Conservation (phyloP, 2,797 vertebrate genomes). For the Cyclura pinguis region DNA sequence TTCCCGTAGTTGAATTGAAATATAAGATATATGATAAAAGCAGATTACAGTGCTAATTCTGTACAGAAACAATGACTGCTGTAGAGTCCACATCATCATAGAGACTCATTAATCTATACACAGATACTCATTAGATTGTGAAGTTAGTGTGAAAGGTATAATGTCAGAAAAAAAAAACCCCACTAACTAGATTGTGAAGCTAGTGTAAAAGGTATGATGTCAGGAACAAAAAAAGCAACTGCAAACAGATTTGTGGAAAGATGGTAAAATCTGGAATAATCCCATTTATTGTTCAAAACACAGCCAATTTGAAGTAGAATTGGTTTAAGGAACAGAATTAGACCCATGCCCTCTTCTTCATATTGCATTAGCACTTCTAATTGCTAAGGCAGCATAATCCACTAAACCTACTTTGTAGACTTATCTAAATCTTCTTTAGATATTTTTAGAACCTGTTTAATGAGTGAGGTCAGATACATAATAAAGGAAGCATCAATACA, state of each 20-base stretch:
- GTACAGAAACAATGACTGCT: neutral
- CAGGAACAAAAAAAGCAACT: no score
- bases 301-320: neutral
- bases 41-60: neutral
- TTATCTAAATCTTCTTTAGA: constrained; percentile 13
- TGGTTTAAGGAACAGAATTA: neutral
- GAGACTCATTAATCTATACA: neutral
- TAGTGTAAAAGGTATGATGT: neutral
- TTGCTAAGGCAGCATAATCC: constrained; percentile 29
- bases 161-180: neutral
- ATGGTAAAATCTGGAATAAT: neutral
- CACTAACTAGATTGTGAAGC: constrained; percentile 4
- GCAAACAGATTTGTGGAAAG: neutral
- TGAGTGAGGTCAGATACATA: constrained; percentile 7
- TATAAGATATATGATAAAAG: neutral
- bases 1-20: neutral
- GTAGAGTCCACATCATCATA: neutral
- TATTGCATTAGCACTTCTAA: constrained; percentile 21
- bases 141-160: neutral
- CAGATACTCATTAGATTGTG: constrained; percentile 9
- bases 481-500: constrained; percentile 5
- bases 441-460: constrained; percentile 35
- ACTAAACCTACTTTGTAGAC: constrained; percentile 29
- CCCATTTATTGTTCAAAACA: neutral
- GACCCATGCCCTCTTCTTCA: neutral